Evolutionary conservation across 2,888 invertebrate genomes (phyloP), one percentile per base, ranked within the genome.

Genomic region (Nomada ferruginata): DNA sequence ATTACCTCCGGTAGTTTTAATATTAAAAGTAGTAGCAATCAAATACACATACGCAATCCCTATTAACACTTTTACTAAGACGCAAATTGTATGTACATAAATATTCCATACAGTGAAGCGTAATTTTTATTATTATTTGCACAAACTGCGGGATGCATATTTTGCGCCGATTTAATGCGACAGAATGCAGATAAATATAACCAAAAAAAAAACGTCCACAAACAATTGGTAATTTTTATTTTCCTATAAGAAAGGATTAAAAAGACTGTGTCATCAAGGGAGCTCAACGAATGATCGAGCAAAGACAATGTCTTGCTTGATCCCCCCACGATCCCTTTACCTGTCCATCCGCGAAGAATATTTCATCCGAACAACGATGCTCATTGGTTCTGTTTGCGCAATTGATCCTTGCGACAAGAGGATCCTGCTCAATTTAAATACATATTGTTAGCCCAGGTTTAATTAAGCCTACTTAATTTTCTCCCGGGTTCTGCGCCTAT

Each of bases 391-490:
- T 60, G 44, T 79, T 79, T 79, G 63, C 68, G 69, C 76, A 29
- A 20, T 60, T 60, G 59, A 52, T 9, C 53, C 26, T 5, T 5
- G 50, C 47, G 29, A 53, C 61, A 15, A 76, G 82, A 80, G 84
- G 84, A 84, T 79, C 76, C 77, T 57, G 73, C 76, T 83, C 88
- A 90, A 91, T 92, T 92, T 92, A 90, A 91, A 92, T 92, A 91
- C 89, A 90, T 91, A 91, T 91, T 91, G 91, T 91, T 90, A 85
- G 89, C 75, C 82, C 84, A 83, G 90, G 89, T 91, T 92, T 92
- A 92, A 92, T 92, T 92, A 92, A 92, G 91, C 87, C 89, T 90
- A 90, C 91, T 92, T 92, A 91, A 92, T 92, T 92, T 91, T 89
- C 83, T 82, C 81, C 77, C 80, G 86, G 82, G 86, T 83, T 71